Evolutionary conservation across 1,140 invertebrate genomes (phyloP).

Genomic region (Cephus cinctus): DNA sequence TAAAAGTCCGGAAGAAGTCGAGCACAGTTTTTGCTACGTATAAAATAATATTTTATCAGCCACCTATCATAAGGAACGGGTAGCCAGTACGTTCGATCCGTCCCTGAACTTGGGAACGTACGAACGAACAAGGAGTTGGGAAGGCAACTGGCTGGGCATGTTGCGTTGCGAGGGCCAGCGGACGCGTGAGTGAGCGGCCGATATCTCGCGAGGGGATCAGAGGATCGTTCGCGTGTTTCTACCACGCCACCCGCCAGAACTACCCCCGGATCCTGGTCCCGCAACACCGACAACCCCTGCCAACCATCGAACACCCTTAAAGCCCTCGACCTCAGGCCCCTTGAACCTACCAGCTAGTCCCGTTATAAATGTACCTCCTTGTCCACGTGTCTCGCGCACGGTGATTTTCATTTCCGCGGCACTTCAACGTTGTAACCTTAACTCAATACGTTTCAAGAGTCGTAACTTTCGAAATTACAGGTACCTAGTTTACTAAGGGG

Average conservation of each 20-base stretch:
- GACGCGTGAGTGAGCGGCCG: conserved; percentile 53
- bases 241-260: conserved; percentile 38
- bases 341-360: conserved; percentile 20
- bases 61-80: not conserved
- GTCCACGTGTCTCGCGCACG: conserved; percentile 51
- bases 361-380: conserved; percentile 28
- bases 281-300: conserved; percentile 12
- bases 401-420: conserved; percentile 55
- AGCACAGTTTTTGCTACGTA: no score
- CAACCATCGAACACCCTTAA: conserved; percentile 17
- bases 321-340: not conserved
- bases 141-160: conserved; percentile 30
- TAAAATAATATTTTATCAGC: not conserved
- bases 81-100: not conserved
- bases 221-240: conserved; percentile 53
- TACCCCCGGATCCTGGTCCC: conserved; percentile 23
- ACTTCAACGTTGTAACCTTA: conserved; percentile 38
- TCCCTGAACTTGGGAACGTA: conserved; percentile 1
- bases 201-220: conserved; percentile 55
- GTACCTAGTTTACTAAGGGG: no score
- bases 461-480: no score
- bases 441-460: no score
- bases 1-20: no score
- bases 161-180: conserved; percentile 42
- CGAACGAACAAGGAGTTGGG: conserved; percentile 2